Conservation (phyloP, 2,797 vertebrate species). For the Spinibarbus caldwelli region DNA sequence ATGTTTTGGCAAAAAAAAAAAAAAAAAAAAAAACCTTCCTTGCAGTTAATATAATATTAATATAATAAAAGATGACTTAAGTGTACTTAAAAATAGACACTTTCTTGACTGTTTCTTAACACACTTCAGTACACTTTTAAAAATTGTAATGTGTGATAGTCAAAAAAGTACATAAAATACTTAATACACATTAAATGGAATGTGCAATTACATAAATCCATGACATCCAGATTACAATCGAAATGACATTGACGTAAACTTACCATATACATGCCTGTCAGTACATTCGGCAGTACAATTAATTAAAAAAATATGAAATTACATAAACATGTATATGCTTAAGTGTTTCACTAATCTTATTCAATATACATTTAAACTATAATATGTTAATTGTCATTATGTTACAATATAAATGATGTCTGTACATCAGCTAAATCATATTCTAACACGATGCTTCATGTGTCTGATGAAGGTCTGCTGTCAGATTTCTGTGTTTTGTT, state of each 20-base stretch:
- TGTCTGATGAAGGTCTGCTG: background rate
- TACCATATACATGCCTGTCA: background rate
- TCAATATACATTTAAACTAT: too few relatives aligned
- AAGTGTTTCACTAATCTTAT: background rate
- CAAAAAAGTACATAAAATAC: too few relatives aligned
- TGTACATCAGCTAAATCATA: background rate
- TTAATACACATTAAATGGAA: background rate
- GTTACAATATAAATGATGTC: background rate
- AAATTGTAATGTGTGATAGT: too few relatives aligned
- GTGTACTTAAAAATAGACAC: too few relatives aligned
- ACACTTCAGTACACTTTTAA: too few relatives aligned
- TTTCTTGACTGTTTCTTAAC: too few relatives aligned
- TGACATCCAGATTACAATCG: background rate
- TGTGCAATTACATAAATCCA: background rate
- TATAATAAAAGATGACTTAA: too few relatives aligned
- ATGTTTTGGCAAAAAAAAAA: too few relatives aligned
- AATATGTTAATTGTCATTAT: background rate
- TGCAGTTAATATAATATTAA: too few relatives aligned
- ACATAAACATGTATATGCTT: background rate
- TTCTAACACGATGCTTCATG: too few relatives aligned
- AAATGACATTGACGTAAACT: too few relatives aligned
- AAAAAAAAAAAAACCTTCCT: too few relatives aligned
- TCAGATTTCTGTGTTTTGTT: constrained; percentile 12
- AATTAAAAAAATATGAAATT: background rate
- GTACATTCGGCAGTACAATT: background rate